phyloP scores from a whole-genome alignment of 2,888 invertebrate species.

The Macrosiphum euphorbiae region DNA sequence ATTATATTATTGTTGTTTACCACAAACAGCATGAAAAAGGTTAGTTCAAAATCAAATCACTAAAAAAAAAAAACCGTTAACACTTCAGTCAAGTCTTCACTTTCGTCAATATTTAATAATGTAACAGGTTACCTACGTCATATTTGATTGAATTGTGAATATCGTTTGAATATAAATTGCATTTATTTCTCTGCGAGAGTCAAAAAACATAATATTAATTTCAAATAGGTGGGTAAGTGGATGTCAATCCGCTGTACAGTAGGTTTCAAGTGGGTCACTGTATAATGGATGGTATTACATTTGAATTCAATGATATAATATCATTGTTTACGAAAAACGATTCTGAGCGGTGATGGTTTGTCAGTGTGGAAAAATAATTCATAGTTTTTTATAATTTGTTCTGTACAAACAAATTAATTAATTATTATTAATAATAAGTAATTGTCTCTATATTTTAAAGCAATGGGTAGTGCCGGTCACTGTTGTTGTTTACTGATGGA shows the following conservation, averaged over 20 bases:
- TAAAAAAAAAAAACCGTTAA: neutral
- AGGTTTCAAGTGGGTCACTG: no score
- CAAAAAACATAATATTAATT: neutral
- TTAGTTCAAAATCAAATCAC: neutral
- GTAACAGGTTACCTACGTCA: neutral
- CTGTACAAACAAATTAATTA: neutral
- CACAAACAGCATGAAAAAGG: neutral
- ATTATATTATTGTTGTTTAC: neutral
- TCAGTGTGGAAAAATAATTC: neutral
- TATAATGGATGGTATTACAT: no score
- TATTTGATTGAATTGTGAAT: neutral
- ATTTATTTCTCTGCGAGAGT: neutral
- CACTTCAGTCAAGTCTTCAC: no score
- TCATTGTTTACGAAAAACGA: no score
- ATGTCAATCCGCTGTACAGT: no score
- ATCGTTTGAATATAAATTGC: neutral
- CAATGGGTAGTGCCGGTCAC: neutral
- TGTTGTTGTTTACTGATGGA: neutral
- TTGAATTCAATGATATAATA: no score
- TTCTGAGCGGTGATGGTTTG: no score
- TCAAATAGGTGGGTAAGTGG: neutral
- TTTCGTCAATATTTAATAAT: neutral
- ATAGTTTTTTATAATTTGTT: neutral
- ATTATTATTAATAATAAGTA: slow-evolving; percentile 8
- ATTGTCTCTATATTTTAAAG: neutral